Conservation (phyloP, 2,113 vertebrate species). For the Chlorodrepanis virens region DNA sequence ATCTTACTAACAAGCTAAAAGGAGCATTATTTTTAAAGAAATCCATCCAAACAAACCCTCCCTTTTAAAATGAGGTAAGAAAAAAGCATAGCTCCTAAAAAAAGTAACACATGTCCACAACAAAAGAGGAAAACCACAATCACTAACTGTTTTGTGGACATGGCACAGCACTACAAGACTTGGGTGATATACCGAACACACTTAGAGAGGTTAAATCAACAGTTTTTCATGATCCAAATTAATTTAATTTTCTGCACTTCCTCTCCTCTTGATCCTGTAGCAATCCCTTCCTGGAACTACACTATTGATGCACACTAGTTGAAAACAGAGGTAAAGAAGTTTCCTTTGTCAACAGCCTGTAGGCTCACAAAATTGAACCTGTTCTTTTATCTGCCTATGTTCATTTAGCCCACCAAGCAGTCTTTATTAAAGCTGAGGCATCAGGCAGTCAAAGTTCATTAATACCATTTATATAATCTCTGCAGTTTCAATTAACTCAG, state of each 20-base stretch:
- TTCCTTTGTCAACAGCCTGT: slow-evolving; percentile 80
- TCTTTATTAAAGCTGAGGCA: slow-evolving; percentile 85
- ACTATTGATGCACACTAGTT: slow-evolving; percentile 13
- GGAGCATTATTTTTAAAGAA: background rate
- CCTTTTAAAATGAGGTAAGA: background rate
- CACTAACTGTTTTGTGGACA: background rate
- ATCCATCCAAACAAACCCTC: background rate
- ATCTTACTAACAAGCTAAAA: background rate
- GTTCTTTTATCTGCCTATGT: slow-evolving; percentile 84
- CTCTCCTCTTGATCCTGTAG: background rate
- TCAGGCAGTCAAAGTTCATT: slow-evolving; percentile 87
- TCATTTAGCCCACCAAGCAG: slow-evolving; percentile 87
- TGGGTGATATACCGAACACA: background rate
- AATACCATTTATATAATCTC: slow-evolving; percentile 89
- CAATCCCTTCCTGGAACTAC: slow-evolving; percentile 5
- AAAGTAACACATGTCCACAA: background rate
- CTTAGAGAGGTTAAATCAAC: background rate
- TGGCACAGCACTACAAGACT: background rate
- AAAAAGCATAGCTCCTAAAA: background rate
- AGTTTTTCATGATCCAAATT: background rate
- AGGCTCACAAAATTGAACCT: slow-evolving; percentile 84
- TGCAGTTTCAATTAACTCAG: slow-evolving; percentile 87
- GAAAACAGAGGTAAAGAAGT: slow-evolving; percentile 76
- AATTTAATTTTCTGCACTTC: background rate
- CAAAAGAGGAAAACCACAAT: background rate